Evolutionary conservation across 2,888 invertebrate species (phyloP).

Genomic region (Omphaloscelis lunosa): DNA sequence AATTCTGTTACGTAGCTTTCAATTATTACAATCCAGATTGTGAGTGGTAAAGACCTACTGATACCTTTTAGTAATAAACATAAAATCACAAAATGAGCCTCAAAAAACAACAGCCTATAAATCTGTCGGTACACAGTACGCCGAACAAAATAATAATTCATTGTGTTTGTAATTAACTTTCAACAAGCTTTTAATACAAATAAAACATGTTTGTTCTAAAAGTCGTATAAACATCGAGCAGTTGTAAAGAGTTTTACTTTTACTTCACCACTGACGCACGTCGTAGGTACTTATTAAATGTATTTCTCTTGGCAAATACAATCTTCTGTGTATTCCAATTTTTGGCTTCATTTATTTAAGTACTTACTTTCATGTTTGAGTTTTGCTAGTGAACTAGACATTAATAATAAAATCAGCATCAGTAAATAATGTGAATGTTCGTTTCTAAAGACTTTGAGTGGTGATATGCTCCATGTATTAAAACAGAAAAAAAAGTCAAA

Average conservation of each 20-base stretch:
- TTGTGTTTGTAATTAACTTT: constrained; percentile 56
- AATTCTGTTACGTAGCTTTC: not conserved
- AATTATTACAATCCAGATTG: not conserved
- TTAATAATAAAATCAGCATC: constrained; percentile 33
- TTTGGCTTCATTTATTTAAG: constrained; percentile 47
- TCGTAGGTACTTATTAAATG: constrained; percentile 48
- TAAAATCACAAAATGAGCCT: not conserved
- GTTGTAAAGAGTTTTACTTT: constrained; percentile 65
- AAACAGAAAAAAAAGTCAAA: constrained; percentile 27
- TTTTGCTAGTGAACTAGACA: constrained; percentile 43
- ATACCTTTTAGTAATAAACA: not conserved
- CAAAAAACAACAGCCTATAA: constrained; percentile 8
- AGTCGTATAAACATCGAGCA: constrained; percentile 57
- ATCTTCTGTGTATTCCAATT: constrained; percentile 48
- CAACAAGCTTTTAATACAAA: constrained; percentile 57
- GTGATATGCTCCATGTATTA: constrained; percentile 18
- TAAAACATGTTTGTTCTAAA: constrained; percentile 51
- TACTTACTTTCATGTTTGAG: constrained; percentile 49
- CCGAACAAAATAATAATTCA: constrained; percentile 42
- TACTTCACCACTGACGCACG: constrained; percentile 70
- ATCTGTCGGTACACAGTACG: not conserved
- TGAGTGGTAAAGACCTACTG: not conserved
- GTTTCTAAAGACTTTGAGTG: constrained; percentile 2
- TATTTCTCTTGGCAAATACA: constrained; percentile 68
- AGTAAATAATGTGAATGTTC: constrained; percentile 7